These are phyloP conservation scores for Tachystola acroxantha DNA, from an alignment of 2,888 invertebrate genomes.

Conservation along the genomic window DNA sequence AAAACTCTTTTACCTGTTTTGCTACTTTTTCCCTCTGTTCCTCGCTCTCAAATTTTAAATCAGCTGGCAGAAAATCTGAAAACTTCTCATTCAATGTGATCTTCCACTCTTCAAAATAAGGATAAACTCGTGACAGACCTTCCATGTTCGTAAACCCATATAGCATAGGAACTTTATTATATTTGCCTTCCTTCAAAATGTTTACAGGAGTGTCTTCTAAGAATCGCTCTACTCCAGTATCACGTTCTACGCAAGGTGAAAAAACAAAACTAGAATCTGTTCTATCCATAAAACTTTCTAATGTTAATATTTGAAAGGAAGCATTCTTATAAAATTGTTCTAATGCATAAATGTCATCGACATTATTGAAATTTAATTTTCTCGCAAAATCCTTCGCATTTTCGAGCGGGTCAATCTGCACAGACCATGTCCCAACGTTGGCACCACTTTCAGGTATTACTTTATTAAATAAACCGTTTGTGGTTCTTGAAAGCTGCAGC, in stretches of 20 bases:
- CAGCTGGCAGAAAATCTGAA: conserved; percentile 44
- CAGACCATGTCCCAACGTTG: conserved; percentile 25
- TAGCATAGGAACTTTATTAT: conserved; percentile 34
- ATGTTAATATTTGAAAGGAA: conserved; percentile 26
- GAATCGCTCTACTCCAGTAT: conserved; percentile 23
- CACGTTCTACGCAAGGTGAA: conserved; percentile 20
- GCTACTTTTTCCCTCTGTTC: conserved; percentile 29
- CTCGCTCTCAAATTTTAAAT: conserved; percentile 30
- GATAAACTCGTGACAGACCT: conserved; percentile 28
- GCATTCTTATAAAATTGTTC: conserved; percentile 38
- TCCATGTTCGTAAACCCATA: conserved; percentile 47
- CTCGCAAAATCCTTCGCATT: conserved; percentile 31
- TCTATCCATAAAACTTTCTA: conserved; percentile 17
- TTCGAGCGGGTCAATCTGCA: conserved; percentile 34
- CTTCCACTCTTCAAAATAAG: conserved; percentile 30
- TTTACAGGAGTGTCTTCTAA: conserved; percentile 32
- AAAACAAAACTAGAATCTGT: conserved; percentile 19
- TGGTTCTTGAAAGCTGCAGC: conserved; percentile 31
- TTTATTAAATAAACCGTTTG: conserved; percentile 36
- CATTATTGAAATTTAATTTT: conserved; percentile 23
- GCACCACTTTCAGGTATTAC: conserved; percentile 43
- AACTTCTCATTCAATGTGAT: conserved; percentile 41
- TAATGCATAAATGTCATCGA: conserved; percentile 30
- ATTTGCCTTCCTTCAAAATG: conserved; percentile 30
- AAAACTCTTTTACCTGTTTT: conserved; percentile 29